Percentiles rank a stretch among this genome's conserved stretches.
These are phyloP conservation scores for Andrena hattorfiana DNA, from an alignment of 2,888 invertebrate species.

Conservation along the genomic window DNA sequence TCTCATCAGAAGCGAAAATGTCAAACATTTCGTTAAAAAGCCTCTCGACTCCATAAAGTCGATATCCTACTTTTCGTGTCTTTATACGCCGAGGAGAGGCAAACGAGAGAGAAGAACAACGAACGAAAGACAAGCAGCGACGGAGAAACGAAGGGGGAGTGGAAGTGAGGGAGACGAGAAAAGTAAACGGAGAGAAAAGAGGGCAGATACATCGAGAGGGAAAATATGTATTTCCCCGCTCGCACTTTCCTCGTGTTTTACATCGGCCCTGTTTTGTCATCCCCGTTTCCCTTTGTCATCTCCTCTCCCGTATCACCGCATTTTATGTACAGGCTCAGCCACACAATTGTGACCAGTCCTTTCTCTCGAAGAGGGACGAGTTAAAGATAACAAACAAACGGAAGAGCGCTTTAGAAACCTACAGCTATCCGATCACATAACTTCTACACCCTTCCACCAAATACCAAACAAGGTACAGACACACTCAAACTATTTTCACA, in stretches of 20 bases:
- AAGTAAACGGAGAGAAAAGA: slow-evolving; percentile 46
- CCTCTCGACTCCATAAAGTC: slow-evolving; percentile 13
- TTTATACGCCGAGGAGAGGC: slow-evolving; percentile 2
- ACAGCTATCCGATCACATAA: too few species aligned
- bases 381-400: neutral
- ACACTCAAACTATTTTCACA: too few species aligned
- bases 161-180: neutral
- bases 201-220: slow-evolving; percentile 21
- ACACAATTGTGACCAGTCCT: neutral
- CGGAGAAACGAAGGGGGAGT: neutral
- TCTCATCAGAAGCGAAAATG: slow-evolving; percentile 8
- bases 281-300: slow-evolving; percentile 15
- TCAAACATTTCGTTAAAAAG: slow-evolving; percentile 37
- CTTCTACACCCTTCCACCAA: too few species aligned
- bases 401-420: neutral
- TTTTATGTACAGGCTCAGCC: slow-evolving; percentile 13
- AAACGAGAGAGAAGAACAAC: neutral
- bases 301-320: neutral
- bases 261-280: slow-evolving; percentile 34
- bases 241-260: slow-evolving; percentile 20
- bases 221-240: slow-evolving; percentile 43
- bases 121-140: too few species aligned
- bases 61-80: slow-evolving; percentile 14
- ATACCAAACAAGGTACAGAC: too few species aligned
- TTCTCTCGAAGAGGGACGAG: neutral